Base-by-base conservation (phyloP, 2,888 invertebrate species). In the Chorisops tibialis region DNA sequence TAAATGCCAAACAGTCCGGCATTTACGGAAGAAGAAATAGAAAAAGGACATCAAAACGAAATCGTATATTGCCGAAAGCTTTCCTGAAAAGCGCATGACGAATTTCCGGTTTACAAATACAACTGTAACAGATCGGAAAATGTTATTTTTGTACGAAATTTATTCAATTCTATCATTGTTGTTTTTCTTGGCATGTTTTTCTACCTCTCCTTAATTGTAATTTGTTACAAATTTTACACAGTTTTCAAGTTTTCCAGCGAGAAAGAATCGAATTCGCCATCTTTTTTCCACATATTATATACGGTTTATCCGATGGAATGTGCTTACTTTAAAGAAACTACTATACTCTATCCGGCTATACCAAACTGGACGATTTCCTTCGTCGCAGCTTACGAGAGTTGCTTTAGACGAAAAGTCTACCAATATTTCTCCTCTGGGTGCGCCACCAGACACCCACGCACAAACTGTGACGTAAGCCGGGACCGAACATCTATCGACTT, bases 381-480 rank as follows among this genome's bases (percentile, higher is more conserved):
- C 7, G 30, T 9, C 30, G 30, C 2, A 30, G 9, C 30, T 30
- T 30, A 9, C 30, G 30, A 30, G 30, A 30, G 30, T 9, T 1
- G 30, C 9, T 30, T 30, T 56, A 45, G 56, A 43, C 52, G 22
- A 56, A 45, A 60, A 60, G 43, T 50, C 35, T 50, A 35, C 35
- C 43, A 50, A 43, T 38, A 21, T 37, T 51, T 41, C 19, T 45
- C 62, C 61, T 62, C 60, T 62, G 64, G 62, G 65, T 65, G 62
- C 65, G 65, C 65, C 65, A 76, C 72, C 73, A 75, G 76, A 76
- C 77, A 73, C 77, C 77, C 75, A 77, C 77, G 77, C 74, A 73
- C 65, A 68, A n/a, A 71, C 69, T 75, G 77, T 77, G 77, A 77
- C 77, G 77, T 77, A 75, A 77, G 72, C 75, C 72, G 35, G 59